phyloP scores from a whole-genome alignment of 2,113 vertebrate genomes.

The Tragulus kanchil region DNA sequence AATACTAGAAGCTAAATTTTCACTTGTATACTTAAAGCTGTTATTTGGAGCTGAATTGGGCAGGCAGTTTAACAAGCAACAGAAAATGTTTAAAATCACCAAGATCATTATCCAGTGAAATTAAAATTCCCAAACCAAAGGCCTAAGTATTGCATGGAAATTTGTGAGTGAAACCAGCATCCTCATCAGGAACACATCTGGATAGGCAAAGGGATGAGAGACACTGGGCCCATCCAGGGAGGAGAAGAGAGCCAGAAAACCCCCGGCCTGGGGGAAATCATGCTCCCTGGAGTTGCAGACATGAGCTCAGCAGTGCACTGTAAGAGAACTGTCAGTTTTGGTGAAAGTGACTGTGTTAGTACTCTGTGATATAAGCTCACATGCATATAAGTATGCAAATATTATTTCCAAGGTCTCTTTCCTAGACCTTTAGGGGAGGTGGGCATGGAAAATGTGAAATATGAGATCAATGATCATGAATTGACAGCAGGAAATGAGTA shows the following conservation, averaged over 20 bases:
- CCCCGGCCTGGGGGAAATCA: no score
- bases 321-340: not conserved
- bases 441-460: no score
- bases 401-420: not conserved
- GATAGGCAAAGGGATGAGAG: not conserved
- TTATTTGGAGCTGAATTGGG: constrained; percentile 79
- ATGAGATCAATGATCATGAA: not conserved
- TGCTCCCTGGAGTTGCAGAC: not conserved
- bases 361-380: not conserved
- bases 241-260: not conserved
- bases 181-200: not conserved
- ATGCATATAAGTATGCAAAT: not conserved
- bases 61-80: constrained; percentile 78
- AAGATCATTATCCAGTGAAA: constrained; percentile 78
- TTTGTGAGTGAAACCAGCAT: not conserved
- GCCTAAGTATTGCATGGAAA: constrained; percentile 4
- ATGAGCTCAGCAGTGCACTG: accelerated
- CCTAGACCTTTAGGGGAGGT: no score
- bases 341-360: not conserved
- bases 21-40: constrained; percentile 70
- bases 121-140: constrained; percentile 57
- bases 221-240: not conserved
- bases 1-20: constrained; percentile 77
- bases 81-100: constrained; percentile 82
- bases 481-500: not conserved